Evolutionary conservation across 2,888 invertebrate genomes (phyloP).

Genomic region (Carterocephalus palaemon): DNA sequence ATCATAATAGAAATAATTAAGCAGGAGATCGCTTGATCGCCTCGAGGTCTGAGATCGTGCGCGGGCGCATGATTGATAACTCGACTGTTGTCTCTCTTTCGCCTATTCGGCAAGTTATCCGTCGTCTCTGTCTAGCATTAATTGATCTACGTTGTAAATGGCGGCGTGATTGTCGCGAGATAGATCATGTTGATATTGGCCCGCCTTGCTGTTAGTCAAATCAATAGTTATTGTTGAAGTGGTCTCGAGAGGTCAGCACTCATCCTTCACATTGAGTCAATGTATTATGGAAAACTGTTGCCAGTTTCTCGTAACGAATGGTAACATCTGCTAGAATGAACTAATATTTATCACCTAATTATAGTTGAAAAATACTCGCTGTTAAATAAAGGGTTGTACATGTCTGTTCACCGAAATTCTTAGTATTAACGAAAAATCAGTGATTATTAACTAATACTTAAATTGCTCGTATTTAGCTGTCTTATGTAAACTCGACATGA

Average conservation of each 20-base stretch:
- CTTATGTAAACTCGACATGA: too few relatives aligned
- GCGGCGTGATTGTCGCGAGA: slow-evolving; percentile 69
- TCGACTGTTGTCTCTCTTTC: slow-evolving; percentile 46
- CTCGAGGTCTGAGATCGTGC: slow-evolving; percentile 65
- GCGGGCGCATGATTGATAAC: slow-evolving; percentile 76
- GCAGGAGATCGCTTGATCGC: slow-evolving; percentile 66
- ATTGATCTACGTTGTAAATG: slow-evolving; percentile 70
- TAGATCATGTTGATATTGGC: slow-evolving; percentile 62
- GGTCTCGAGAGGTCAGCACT: slow-evolving; percentile 16
- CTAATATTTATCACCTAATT: too few relatives aligned
- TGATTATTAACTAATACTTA: too few relatives aligned
- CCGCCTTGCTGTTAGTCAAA: slow-evolving; percentile 46
- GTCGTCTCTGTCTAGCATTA: slow-evolving; percentile 57
- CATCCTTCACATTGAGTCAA: slow-evolving; percentile 10
- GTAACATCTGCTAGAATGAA: too few relatives aligned
- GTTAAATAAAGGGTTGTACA: too few relatives aligned
- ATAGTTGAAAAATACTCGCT: too few relatives aligned
- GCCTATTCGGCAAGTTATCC: slow-evolving; percentile 31
- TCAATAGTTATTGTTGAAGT: slow-evolving; percentile 55
- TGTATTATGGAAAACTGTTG: slow-evolving; percentile 4
- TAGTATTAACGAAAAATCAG: too few relatives aligned
- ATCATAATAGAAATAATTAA: slow-evolving; percentile 79
- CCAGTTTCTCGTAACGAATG: too few relatives aligned
- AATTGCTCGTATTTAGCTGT: too few relatives aligned
- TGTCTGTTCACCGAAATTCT: too few relatives aligned